Conservation (phyloP, 2,888 invertebrate species). For the Aleiodes testaceus region DNA sequence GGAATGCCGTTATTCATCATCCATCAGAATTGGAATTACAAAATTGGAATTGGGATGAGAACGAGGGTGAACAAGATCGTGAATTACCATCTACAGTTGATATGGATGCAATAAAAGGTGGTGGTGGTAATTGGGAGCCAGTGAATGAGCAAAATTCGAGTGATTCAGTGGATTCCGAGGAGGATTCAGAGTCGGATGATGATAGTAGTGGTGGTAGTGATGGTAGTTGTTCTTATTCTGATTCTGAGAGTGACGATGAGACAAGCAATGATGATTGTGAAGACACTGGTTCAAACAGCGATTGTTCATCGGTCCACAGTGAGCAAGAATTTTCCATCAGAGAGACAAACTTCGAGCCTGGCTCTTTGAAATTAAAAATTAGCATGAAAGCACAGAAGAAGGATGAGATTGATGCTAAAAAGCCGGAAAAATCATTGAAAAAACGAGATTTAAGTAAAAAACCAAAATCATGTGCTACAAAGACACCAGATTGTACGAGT, state of each 20-base stretch:
- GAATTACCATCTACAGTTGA: slow-evolving; percentile 79
- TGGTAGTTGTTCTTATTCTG: slow-evolving; percentile 71
- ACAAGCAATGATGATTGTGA: slow-evolving; percentile 66
- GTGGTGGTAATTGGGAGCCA: slow-evolving; percentile 71
- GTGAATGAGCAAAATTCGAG: slow-evolving; percentile 68
- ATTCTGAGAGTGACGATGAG: slow-evolving; percentile 71
- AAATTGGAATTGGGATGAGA: slow-evolving; percentile 72
- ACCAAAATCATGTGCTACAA: slow-evolving; percentile 27
- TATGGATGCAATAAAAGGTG: slow-evolving; percentile 79
- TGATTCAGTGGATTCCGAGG: slow-evolving; percentile 72
- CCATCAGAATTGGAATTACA: slow-evolving; percentile 74
- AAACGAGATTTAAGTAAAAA: background rate
- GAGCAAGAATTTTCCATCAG: slow-evolving; percentile 74
- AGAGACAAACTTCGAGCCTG: slow-evolving; percentile 74
- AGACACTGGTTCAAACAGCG: slow-evolving; percentile 72
- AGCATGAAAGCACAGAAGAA: slow-evolving; percentile 73
- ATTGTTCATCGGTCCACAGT: slow-evolving; percentile 74
- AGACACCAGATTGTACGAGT: slow-evolving; percentile 61
- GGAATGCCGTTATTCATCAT: slow-evolving; percentile 77
- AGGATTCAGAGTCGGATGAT: slow-evolving; percentile 73
- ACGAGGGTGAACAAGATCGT: slow-evolving; percentile 78
- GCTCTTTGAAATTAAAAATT: slow-evolving; percentile 74
- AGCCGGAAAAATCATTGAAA: slow-evolving; percentile 50
- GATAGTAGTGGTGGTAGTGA: slow-evolving; percentile 72
- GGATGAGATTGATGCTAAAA: slow-evolving; percentile 67